Conservation (phyloP, 2,797 vertebrate genomes). For the Pristis pectinata region DNA sequence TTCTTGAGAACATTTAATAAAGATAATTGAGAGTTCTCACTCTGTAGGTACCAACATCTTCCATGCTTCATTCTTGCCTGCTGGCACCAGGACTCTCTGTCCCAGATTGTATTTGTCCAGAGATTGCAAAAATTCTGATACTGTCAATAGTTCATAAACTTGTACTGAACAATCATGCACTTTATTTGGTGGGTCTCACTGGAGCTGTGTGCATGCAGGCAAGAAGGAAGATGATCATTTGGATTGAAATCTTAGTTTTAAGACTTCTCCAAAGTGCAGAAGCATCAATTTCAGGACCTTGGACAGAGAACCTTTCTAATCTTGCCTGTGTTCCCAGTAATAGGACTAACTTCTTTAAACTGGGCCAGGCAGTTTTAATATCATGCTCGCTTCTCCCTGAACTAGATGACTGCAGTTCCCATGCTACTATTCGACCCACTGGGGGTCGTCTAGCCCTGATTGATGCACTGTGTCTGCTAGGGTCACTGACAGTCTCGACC, state of each 20-base stretch:
- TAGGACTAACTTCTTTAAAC: neutral
- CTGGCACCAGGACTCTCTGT: neutral
- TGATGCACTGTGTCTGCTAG: neutral
- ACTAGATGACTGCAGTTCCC: neutral
- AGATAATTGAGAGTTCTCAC: neutral
- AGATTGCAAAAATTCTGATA: slow-evolving; percentile 34
- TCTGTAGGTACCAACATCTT: neutral
- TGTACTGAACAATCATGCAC: slow-evolving; percentile 21
- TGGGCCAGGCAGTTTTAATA: neutral
- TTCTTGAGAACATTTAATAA: neutral
- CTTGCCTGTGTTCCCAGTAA: neutral
- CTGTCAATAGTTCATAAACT: slow-evolving; percentile 9
- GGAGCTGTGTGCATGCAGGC: neutral
- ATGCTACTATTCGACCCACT: neutral
- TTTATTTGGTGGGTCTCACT: slow-evolving; percentile 29
- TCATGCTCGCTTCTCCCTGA: neutral
- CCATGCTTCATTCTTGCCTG: slow-evolving; percentile 23
- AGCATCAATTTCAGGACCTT: neutral
- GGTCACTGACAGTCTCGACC: neutral
- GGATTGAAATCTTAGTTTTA: neutral
- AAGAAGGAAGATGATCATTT: neutral
- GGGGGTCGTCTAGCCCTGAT: neutral
- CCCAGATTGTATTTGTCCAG: slow-evolving; percentile 32
- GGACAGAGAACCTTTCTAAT: neutral
- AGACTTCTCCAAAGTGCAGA: neutral